Evolutionary conservation across 2,888 invertebrate genomes (phyloP).

Genomic region (Lagria hirta): DNA sequence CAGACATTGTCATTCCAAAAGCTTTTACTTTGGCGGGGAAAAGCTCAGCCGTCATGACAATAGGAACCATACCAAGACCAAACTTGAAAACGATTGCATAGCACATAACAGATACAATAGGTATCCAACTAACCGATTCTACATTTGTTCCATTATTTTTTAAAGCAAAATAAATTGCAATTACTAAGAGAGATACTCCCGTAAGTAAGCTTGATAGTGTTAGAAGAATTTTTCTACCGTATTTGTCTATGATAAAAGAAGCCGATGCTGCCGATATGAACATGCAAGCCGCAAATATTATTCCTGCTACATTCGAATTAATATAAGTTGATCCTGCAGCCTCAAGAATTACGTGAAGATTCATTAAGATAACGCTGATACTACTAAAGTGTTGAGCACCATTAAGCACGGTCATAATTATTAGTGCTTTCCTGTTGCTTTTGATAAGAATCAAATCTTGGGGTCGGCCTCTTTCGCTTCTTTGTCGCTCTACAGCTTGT

Average conservation of each 20-base stretch:
- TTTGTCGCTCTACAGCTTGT: conserved; percentile 47
- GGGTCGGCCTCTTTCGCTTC: conserved; percentile 47
- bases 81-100: conserved; percentile 49
- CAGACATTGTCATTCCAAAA: conserved; percentile 50
- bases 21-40: conserved; percentile 51
- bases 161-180: conserved; percentile 48
- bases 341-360: conserved; percentile 48
- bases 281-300: conserved; percentile 49
- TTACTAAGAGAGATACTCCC: conserved; percentile 42
- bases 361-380: conserved; percentile 52
- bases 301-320: conserved; percentile 43
- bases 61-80: conserved; percentile 50
- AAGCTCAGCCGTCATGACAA: conserved; percentile 50
- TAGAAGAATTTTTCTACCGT: conserved; percentile 47
- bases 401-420: conserved; percentile 51
- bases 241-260: conserved; percentile 45
- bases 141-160: conserved; percentile 42
- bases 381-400: conserved; percentile 51
- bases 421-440: conserved; percentile 49
- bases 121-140: conserved; percentile 39
- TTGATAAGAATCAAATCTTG: conserved; percentile 47
- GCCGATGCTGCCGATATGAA: conserved; percentile 43
- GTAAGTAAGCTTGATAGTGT: conserved; percentile 45
- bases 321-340: conserved; percentile 47
- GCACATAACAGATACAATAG: conserved; percentile 46